A percentile compares a stretch with the other conserved stretches of the same genome.
Evolutionary conservation across 2,113 vertebrate species (phyloP).

Genomic region (Zosterops japonicus): DNA sequence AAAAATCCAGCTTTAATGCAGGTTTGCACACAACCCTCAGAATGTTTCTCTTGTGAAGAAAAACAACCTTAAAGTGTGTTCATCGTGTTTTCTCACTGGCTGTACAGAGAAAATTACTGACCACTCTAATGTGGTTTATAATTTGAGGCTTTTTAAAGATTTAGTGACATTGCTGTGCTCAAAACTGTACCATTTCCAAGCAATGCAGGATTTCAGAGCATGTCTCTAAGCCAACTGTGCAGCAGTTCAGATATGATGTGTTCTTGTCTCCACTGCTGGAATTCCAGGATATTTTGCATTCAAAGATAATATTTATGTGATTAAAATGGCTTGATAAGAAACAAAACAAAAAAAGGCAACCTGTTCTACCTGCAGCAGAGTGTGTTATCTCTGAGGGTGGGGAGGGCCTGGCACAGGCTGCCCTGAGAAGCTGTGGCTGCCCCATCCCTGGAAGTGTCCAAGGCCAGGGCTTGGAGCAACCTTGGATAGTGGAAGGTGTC

Average conservation of each 20-base stretch:
- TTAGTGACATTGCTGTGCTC: neutral
- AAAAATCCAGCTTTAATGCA: neutral
- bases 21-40: neutral
- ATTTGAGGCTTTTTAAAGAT: neutral
- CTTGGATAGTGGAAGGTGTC: neutral
- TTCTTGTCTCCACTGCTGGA: neutral
- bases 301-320: neutral
- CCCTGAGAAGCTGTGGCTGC: neutral
- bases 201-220: neutral
- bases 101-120: neutral
- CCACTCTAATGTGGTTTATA: neutral
- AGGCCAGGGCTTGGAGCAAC: neutral
- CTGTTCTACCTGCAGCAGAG: neutral
- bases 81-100: neutral
- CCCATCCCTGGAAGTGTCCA: neutral
- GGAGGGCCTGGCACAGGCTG: neutral
- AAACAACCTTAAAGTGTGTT: neutral
- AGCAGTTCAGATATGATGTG: neutral
- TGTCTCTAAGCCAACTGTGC: neutral
- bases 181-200: neutral
- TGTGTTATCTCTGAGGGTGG: neutral
- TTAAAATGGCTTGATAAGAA: neutral
- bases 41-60: neutral
- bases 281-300: neutral
- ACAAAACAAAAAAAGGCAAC: too few species aligned